phyloP scores from a whole-genome alignment of 37 sponge, comb jelly and placozoan species.

The Theonella swinhoei region DNA sequence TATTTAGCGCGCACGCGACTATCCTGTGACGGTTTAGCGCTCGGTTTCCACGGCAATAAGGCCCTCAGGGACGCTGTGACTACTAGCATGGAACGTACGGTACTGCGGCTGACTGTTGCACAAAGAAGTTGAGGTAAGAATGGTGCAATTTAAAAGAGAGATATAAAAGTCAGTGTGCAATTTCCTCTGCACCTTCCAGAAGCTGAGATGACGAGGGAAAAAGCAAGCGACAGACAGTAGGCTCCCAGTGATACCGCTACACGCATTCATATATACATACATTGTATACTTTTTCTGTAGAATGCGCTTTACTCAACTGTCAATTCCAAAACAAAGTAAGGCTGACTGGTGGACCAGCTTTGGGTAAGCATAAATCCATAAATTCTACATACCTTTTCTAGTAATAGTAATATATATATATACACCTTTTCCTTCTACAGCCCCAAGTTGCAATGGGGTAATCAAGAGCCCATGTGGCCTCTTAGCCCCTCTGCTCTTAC shows the following conservation, averaged over 20 bases:
- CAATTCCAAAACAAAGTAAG: conserved; percentile 67
- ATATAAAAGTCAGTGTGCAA: too few relatives aligned
- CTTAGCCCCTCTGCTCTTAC: conserved; percentile 68
- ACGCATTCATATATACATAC: background rate
- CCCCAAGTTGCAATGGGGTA: conserved; percentile 89
- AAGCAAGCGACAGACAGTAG: background rate
- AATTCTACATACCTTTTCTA: background rate
- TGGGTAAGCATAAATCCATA: conserved; percentile 23
- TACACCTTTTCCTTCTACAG: conserved; percentile 26
- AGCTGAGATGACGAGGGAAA: background rate
- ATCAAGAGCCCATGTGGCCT: conserved; percentile 93
- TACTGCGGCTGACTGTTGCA: too few relatives aligned
- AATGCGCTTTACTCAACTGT: conserved; percentile 25
- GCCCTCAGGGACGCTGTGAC: background rate
- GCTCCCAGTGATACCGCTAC: background rate
- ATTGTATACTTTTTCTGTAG: background rate
- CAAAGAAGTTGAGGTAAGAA: too few relatives aligned
- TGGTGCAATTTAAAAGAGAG: too few relatives aligned
- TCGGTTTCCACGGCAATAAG: background rate
- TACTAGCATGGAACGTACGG: too few relatives aligned
- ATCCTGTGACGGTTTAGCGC: too few relatives aligned
- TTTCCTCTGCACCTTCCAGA: too few relatives aligned
- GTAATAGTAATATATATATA: too few relatives aligned
- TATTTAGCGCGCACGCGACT: too few relatives aligned
- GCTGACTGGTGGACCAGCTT: conserved; percentile 74